Evolutionary conservation across 2,888 invertebrate genomes (phyloP).

Genomic region (Drosophila merina): DNA sequence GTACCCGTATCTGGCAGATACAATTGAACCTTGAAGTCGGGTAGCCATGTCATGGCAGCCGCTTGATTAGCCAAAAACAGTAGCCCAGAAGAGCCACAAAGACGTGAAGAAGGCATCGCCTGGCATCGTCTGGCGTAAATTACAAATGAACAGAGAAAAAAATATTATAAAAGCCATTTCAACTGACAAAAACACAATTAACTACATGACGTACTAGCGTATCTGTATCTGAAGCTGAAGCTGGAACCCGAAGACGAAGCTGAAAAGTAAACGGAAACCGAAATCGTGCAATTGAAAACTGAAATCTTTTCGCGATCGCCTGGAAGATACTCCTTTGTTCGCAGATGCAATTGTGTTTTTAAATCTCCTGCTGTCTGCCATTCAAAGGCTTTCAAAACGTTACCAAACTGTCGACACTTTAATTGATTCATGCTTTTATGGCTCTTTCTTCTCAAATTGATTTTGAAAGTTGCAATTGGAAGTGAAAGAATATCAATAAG

Average conservation of each 20-base stretch:
- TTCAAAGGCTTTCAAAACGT: constrained; percentile 37
- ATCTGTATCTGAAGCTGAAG: background rate
- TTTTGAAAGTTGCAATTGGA: constrained; percentile 50
- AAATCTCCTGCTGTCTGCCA: constrained; percentile 17
- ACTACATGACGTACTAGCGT: constrained; percentile 44
- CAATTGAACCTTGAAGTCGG: constrained; percentile 71
- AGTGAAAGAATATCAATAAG: constrained; percentile 21
- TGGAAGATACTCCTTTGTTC: constrained; percentile 32
- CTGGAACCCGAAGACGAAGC: constrained; percentile 14
- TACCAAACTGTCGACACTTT: constrained; percentile 65
- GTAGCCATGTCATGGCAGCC: constrained; percentile 45
- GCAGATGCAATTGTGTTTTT: constrained; percentile 24
- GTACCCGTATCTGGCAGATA: constrained; percentile 50
- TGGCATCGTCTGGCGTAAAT: constrained; percentile 21
- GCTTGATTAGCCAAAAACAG: constrained; percentile 53
- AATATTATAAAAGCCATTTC: constrained; percentile 53
- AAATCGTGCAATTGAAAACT: constrained; percentile 64
- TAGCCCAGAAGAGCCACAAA: constrained; percentile 11
- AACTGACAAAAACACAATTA: constrained; percentile 69
- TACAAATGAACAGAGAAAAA: constrained; percentile 11
- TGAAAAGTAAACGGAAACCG: constrained; percentile 61
- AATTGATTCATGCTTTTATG: constrained; percentile 65
- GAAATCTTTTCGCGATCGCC: constrained; percentile 36
- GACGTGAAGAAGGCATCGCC: constrained; percentile 22
- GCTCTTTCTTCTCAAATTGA: constrained; percentile 48